Evolutionary conservation across 2,113 vertebrate species (phyloP).

Genomic region (Pungitius pungitius): DNA sequence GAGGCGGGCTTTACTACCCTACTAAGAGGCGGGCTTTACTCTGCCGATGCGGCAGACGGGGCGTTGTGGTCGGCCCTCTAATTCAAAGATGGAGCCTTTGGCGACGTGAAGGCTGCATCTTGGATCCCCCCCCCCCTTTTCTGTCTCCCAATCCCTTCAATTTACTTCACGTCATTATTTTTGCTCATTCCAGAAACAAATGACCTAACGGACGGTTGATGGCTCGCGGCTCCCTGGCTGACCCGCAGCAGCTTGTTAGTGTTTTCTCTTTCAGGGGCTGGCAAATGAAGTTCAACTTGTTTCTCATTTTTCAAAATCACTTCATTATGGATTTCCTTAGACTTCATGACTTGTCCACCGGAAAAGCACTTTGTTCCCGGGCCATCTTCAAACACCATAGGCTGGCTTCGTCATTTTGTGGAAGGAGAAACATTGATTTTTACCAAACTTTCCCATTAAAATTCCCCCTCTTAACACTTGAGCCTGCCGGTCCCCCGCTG

Average conservation of each 20-base stretch:
- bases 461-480: conserved; percentile 16
- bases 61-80: conserved; percentile 6
- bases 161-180: not conserved
- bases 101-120: conserved; percentile 39
- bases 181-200: not conserved
- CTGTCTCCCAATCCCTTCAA: not conserved
- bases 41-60: too few relatives aligned
- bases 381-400: not conserved
- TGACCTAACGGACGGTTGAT: not conserved
- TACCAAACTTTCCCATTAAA: conserved; percentile 34
- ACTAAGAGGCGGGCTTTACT: too few relatives aligned
- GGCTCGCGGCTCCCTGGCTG: not conserved
- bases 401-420: not conserved
- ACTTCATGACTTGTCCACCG: not conserved
- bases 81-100: conserved; percentile 63
- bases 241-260: not conserved
- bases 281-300: not conserved
- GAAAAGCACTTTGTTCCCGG: not conserved
- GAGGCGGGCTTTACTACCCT: too few relatives aligned
- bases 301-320: not conserved
- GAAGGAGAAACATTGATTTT: not conserved
- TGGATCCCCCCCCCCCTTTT: not conserved
- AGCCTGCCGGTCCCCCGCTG: conserved; percentile 9
- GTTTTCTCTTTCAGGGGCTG: not conserved
- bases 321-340: not conserved